Base-by-base conservation (phyloP, 2,797 vertebrate species). In the Basileuterus tristriatus region DNA sequence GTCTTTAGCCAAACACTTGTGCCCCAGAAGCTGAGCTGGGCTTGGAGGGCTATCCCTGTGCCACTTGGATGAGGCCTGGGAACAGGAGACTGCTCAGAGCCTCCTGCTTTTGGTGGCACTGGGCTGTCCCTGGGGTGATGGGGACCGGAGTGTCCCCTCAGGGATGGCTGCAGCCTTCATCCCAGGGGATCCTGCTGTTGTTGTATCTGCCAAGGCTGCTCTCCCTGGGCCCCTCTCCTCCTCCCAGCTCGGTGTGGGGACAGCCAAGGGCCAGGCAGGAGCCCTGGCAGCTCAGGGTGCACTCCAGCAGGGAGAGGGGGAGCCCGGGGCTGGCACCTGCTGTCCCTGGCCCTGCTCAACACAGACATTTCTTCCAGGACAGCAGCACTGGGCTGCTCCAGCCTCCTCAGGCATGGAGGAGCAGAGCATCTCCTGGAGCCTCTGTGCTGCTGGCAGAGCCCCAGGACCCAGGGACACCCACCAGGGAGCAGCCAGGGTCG, bases 391-490 rank as follows among this genome's bases (percentile, higher is more conserved):
- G 32, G 83, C 50, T 41, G 49, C 1, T 14, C 2, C 10, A 2
- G 15, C 13, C 30, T 11, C 15, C 15, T 27, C 4, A 1, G 34
- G 23, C 6, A 39, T 39, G 37, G 37, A 39, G 37, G 37, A 39
- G 1, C 22, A 1, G 53, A 68, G 58, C 41, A 8, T 41, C 8
- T 4, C 12, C 0, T 10, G 64, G 46, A 15, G 64, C 18, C 12
- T 39, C 21, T 0, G 2, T 50, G 75, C n/a, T 30, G 17, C 76
- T 24, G 67, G 52, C 32, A 4, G 8, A 74, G 62, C 62, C 5
- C 19, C 19, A 8, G 47, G 34, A 65, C 15, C 7, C 0, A 0
- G 71, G 19, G 30, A 14, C n/a, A 8, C 0, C 3, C 0, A 3
- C 4, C 19, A 15, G 53, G 53, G 37, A 58, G 81, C 24, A 23